Conservation (phyloP, 2,113 vertebrate genomes). For the Pygoscelis adeliae region DNA sequence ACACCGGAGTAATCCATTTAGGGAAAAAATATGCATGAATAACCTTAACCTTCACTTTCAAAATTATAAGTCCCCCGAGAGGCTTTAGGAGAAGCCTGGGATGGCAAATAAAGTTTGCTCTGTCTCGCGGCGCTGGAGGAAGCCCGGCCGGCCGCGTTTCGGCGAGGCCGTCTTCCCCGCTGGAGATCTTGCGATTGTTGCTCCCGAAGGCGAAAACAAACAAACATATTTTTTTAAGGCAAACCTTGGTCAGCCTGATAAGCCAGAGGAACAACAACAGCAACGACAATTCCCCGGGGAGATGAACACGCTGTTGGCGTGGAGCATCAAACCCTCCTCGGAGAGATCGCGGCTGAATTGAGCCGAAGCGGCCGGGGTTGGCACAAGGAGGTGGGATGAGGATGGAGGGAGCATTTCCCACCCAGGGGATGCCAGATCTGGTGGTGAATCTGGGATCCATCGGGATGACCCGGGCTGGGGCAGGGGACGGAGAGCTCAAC, state of each 20-base stretch:
- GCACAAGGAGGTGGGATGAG: neutral
- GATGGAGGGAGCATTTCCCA: neutral
- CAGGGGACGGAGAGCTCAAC: neutral
- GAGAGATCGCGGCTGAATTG: fast-evolving
- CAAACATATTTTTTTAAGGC: neutral
- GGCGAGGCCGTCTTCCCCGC: neutral
- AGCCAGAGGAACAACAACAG: neutral
- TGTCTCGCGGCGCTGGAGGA: neutral
- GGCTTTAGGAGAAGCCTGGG: conserved; percentile 24
- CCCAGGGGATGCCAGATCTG: neutral
- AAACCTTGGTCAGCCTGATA: neutral
- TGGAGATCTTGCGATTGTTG: neutral
- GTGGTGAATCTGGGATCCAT: neutral
- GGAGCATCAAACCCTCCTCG: neutral
- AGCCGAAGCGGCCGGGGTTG: neutral
- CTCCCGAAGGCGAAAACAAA: neutral
- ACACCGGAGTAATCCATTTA: conserved; percentile 1
- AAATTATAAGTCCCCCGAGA: conserved; percentile 28
- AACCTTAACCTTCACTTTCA: conserved; percentile 58
- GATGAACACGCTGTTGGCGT: fast-evolving
- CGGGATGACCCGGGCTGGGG: neutral
- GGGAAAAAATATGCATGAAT: conserved; percentile 42
- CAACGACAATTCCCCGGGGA: neutral
- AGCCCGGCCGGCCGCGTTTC: neutral
- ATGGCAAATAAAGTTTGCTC: conserved; percentile 49